Base-by-base conservation (phyloP, 2,113 vertebrate genomes). In the Tyrannus savana region DNA sequence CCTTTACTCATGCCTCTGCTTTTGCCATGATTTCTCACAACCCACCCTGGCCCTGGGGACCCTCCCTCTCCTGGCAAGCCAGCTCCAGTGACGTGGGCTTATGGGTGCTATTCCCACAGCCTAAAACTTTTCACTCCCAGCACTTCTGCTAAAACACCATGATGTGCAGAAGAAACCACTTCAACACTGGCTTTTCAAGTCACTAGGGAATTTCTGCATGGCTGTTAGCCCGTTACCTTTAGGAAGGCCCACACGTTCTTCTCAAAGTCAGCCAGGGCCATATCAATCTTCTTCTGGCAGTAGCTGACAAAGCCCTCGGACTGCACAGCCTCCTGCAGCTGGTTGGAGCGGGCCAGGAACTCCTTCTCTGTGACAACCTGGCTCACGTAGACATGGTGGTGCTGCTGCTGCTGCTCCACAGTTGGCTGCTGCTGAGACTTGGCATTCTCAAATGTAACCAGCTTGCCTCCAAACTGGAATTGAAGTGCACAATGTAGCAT, bases 171-270 rank as follows among this genome's bases (percentile, higher is more conserved):
- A 44, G 37, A 30, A 79, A 33, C 6, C n/a, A 27, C 1, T 2
- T 58, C 50, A 28, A 12, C 42, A n/a, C 19, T 9, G 12, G 3
- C 64, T 74, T 56, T 42, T 69, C 25, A 24, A 33, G 33, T 4
- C 55, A 15, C 15, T 2, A 9, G 15, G 52, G 33, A 88, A 16
- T 21, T 73, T 63, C 46, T 18, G 7, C 59, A 44, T 22, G 21
- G 47, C n/a, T 53, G 24, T 12, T 22, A 41, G 8, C 18, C 14
- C 4, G 37, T 68, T 95, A 99, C 99, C 99, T 99, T 99, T 82
- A 99, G 93, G 94, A 99, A 99, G 74, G 98, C 98, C 99, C 99
- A 99, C 22, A 99, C 97, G 0, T 98, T 99, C 90, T 97, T 99
- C 84, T 99, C 99, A 84, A 99, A 99, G 89, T 99, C 98, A 5